These are phyloP conservation scores for Macrobrachium nipponense DNA, from an alignment of 1,140 invertebrate genomes.

Conservation along the genomic window DNA sequence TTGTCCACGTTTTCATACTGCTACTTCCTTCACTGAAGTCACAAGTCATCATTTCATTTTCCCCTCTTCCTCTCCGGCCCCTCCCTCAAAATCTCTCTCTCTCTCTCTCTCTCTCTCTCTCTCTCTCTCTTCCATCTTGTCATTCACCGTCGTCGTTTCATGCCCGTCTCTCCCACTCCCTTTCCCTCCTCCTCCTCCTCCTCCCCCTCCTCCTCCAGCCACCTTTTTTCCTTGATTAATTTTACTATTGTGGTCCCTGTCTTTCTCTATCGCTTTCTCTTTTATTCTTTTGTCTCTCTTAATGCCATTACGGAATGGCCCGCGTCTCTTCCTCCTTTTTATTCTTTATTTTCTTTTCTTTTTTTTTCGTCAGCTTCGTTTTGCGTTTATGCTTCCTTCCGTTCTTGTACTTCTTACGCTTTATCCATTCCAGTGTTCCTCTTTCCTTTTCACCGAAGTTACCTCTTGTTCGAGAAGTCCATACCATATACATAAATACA, in stretches of 20 bases:
- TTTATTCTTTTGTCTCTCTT: background rate
- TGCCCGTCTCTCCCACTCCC: background rate
- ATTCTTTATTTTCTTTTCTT: background rate
- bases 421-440: background rate
- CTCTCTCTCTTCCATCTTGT: background rate
- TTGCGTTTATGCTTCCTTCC: background rate
- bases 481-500: no score
- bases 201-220: no score
- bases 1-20: background rate
- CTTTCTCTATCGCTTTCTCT: slow-evolving; percentile 10
- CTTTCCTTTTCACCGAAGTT: background rate
- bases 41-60: background rate
- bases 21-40: background rate
- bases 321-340: background rate
- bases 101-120: background rate
- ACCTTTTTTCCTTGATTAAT: no score
- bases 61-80: background rate
- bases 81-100: background rate
- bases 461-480: no score
- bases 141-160: background rate
- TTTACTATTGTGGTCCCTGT: background rate
- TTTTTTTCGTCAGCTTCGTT: background rate
- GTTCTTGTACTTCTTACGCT: background rate
- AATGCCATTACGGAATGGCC: background rate
- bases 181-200: background rate